These are phyloP conservation scores for Heterohyrax brucei DNA, from an alignment of 2,797 vertebrate species.

Conservation along the genomic window DNA sequence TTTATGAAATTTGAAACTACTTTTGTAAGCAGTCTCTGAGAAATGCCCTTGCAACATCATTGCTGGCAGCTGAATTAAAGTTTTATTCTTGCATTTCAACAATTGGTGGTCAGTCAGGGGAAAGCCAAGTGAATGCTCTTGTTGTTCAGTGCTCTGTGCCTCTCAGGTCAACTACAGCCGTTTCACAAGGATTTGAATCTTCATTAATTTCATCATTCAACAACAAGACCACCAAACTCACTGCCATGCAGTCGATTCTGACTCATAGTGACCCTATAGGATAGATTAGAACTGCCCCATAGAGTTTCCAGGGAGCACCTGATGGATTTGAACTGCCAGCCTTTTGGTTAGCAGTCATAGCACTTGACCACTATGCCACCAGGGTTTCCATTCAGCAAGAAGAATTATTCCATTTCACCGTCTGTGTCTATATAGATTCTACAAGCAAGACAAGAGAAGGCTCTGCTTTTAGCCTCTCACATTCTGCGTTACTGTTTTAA, in stretches of 20 bases:
- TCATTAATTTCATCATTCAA: background rate
- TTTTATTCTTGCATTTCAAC: conserved; percentile 32
- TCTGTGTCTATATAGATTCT: background rate
- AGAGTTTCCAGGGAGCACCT: too few species aligned
- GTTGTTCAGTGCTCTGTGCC: background rate
- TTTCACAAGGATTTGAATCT: background rate
- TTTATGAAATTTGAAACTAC: background rate
- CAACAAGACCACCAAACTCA: too few species aligned
- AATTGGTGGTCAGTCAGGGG: background rate
- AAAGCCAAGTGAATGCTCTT: background rate
- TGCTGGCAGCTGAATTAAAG: conserved; percentile 1
- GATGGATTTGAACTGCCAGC: too few species aligned
- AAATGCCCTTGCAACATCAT: background rate
- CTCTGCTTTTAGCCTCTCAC: background rate
- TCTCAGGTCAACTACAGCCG: background rate
- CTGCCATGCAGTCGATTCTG: too few species aligned
- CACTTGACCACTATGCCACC: too few species aligned
- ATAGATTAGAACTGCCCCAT: too few species aligned
- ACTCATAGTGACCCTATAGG: too few species aligned
- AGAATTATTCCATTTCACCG: background rate
- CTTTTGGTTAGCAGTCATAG: too few species aligned
- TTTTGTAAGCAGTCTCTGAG: conserved; percentile 35
- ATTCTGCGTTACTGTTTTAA: background rate
- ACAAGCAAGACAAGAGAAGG: background rate
- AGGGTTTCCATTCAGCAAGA: background rate